Base-by-base conservation (phyloP, 1,140 invertebrate genomes). In the Lanistes nyassanus region DNA sequence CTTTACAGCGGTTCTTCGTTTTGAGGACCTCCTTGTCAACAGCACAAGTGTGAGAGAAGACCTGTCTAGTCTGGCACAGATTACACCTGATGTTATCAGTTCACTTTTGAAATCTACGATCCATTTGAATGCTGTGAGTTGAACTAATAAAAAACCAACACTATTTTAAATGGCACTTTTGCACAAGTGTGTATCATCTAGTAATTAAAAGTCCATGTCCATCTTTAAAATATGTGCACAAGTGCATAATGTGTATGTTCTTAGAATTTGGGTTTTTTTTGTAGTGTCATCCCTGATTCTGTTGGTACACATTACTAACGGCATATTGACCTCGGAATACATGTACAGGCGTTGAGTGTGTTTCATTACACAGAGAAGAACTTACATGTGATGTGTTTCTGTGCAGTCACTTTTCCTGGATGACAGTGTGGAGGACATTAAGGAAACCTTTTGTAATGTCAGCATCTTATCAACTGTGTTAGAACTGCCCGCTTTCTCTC, bases 101-200 rank as follows among this genome's bases (percentile, higher is more conserved):
- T 31, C 78, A 4, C 68, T 84, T 19, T 42, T 84, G 21, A 76
- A 80, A 19, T 72, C 79, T 2, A 79, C 79, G 31, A 55, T 84
- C 62, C 73, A 78, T 42, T 31, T 62, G 21, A 68, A 82, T 72
- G 23, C 76, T 29, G 80, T 83, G 67, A 76, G 76, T 76, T 37
- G 16, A 16, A 31, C 67, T 60, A 36, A 64, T 64, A 21, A n/a
- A 9, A 69, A 23, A 29, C n/a, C 29, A 47, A 42, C 2, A 13
- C 9, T 16, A 47, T 16, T 47, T 47, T 0, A 13, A 13, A 47
- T 47, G 42, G 9, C 42, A 47, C 9, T 6, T 47, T 47, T 47
- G 42, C 42, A 47, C 19, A 5, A 13, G 42, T 47, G 42, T 47
- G 42, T 42, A 42, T 42, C 5, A n/a, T n/a, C n/a, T n/a, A n/a